Evolutionary conservation across 2,113 vertebrate genomes (phyloP).

Genomic region (Regulus satrapa): DNA sequence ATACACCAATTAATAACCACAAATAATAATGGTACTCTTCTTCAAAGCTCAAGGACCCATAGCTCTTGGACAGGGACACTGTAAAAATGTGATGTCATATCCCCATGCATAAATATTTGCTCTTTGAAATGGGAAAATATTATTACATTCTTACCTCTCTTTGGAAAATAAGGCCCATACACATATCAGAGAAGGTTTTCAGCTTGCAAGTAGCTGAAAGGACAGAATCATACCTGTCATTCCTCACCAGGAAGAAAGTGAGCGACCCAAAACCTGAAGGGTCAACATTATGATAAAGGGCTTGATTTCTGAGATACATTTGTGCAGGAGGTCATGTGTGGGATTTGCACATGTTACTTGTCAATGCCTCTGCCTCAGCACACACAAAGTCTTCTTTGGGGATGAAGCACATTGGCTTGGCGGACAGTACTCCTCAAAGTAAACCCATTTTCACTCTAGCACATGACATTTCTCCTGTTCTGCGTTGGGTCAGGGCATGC

Average conservation of each 20-base stretch:
- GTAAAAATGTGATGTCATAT: neutral
- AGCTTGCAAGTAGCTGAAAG: neutral
- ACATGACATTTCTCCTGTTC: neutral
- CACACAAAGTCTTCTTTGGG: neutral
- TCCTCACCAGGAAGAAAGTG: neutral
- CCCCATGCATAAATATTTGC: neutral
- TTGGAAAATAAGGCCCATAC: neutral
- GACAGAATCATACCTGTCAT: neutral
- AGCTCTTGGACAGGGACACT: neutral
- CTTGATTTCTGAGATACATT: neutral
- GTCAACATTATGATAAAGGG: neutral
- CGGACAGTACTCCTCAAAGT: neutral
- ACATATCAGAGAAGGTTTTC: neutral
- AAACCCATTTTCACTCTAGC: neutral
- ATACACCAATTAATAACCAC: neutral
- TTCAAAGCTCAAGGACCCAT: neutral
- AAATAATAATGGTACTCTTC: neutral
- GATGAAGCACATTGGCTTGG: rapidly evolving
- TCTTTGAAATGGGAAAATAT: neutral
- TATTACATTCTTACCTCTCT: neutral
- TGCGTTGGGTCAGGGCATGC: neutral
- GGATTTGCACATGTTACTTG: neutral
- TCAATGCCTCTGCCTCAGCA: neutral
- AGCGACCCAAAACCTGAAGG: neutral
- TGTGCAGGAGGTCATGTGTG: neutral